A percentile compares a stretch with the other conserved stretches of the same genome.
Evolutionary conservation across 2,797 vertebrate species (phyloP).

Genomic region (Rhinophrynus dorsalis): DNA sequence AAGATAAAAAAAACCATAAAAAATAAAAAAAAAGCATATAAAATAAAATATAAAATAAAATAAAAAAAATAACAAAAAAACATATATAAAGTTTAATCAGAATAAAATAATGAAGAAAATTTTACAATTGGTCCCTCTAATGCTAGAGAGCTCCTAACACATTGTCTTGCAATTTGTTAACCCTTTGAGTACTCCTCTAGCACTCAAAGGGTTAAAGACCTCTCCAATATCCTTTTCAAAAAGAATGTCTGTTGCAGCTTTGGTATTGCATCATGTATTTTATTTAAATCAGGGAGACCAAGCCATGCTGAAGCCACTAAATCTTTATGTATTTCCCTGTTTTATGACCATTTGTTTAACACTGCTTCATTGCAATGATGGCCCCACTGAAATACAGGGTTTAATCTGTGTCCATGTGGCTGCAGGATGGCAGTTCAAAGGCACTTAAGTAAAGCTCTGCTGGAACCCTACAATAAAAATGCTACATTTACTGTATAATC

Average conservation of each 20-base stretch:
- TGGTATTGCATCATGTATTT: neutral
- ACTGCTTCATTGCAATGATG: conserved; percentile 31
- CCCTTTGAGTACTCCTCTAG: no score
- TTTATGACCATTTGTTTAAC: conserved; percentile 37
- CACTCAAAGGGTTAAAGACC: no score
- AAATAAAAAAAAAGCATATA: no score
- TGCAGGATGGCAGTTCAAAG: conserved; percentile 27
- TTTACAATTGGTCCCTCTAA: no score
- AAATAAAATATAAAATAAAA: no score
- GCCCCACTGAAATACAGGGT: conserved; percentile 11
- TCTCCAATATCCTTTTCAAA: conserved; percentile 25
- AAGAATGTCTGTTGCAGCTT: conserved; percentile 19
- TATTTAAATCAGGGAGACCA: conserved; percentile 18
- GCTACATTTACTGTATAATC: conserved; percentile 43
- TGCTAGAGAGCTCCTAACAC: no score
- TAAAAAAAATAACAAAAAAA: no score
- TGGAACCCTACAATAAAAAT: conserved; percentile 38
- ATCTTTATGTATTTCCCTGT: conserved; percentile 25
- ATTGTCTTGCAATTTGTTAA: no score
- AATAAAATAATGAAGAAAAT: no score
- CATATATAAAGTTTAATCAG: no score
- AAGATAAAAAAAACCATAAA: no score
- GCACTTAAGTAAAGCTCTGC: conserved; percentile 31
- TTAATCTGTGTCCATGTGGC: conserved; percentile 35
- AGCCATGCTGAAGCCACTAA: conserved; percentile 22